Base-by-base conservation (phyloP, 2,888 invertebrate species). In the Byasa hedistus region DNA sequence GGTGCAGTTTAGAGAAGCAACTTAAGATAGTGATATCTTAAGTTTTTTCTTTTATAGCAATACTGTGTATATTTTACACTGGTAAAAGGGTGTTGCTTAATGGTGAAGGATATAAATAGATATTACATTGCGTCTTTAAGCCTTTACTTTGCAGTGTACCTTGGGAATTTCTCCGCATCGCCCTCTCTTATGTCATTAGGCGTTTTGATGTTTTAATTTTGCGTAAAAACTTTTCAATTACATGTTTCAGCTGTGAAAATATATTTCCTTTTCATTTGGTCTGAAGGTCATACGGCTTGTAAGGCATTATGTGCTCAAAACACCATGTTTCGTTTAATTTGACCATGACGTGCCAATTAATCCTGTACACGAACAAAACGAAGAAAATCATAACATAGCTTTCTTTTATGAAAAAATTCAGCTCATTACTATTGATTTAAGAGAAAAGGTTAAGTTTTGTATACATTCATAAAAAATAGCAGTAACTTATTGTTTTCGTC, bases 111-210 rank as follows among this genome's bases (percentile, higher is more conserved):
- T 39, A 39, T 39, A 15, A 12, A 39, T 39, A 19, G n/a, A 48
- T n/a, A 39, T 58, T 64, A 39, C 7, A 52, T 51, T 12, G 64
- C 52, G 58, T 57, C 19, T 7, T 7, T 7, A 24, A 8, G 44
- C 54, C 65, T 44, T 60, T 55, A 55, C 27, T 60, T 55, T 60
- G 60, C 59, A 65, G 60, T 56, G 56, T 60, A 65, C 48, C 55
- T 65, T 23, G 27, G 55, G 57, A 58, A 58, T 58, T 58, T 54
- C 58, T 58, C 64, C 64, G 64, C 64, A 64, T 64, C 57, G 52
- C 64, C 64, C 64, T 58, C 54, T 52, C 64, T 52, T 36, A 44
- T 61, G 39, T 39, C 24, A 19, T 21, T 39, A 21, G 55, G n/a
- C 32, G 48, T 56, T 56, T 62, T 56, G 56, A 56, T 62, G 48